Conservation (phyloP, 2,888 invertebrate species). For the Morpho deidamia region DNA sequence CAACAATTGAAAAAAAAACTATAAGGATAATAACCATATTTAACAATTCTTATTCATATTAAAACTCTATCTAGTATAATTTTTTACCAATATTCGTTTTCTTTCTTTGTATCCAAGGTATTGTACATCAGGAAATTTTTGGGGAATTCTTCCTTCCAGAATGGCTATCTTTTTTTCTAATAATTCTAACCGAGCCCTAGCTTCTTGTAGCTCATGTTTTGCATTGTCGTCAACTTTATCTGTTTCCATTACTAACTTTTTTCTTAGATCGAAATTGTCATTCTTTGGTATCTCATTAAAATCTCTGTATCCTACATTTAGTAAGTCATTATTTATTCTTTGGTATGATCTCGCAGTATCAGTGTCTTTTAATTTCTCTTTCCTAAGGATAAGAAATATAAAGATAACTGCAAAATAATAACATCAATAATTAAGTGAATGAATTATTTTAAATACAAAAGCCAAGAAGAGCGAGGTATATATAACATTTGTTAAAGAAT, state of each 20-base stretch:
- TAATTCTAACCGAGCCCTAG: slow-evolving; percentile 80
- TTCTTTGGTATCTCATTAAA: slow-evolving; percentile 45
- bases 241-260: slow-evolving; percentile 33
- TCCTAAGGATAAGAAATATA: slow-evolving; percentile 50
- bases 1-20: no score
- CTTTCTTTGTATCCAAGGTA: slow-evolving; percentile 94
- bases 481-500: not conserved
- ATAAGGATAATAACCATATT: no score
- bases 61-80: not conserved
- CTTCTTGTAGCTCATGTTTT: slow-evolving; percentile 77
- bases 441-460: not conserved
- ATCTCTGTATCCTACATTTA: slow-evolving; percentile 44
- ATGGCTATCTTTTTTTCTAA: slow-evolving; percentile 85
- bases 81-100: slow-evolving; percentile 93
- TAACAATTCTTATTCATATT: not conserved
- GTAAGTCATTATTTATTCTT: slow-evolving; percentile 40
- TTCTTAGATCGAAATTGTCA: slow-evolving; percentile 34
- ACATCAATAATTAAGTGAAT: slow-evolving; percentile 12
- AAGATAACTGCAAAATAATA: slow-evolving; percentile 50
- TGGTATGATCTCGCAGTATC: slow-evolving; percentile 34
- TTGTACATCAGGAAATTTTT: slow-evolving; percentile 93
- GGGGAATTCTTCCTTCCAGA: slow-evolving; percentile 85
- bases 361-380: slow-evolving; percentile 36
- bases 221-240: slow-evolving; percentile 41
- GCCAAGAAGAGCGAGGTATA: slow-evolving; percentile 1